These are phyloP conservation scores for Furcula furcula DNA, from an alignment of 2,888 invertebrate genomes.

Conservation along the genomic window DNA sequence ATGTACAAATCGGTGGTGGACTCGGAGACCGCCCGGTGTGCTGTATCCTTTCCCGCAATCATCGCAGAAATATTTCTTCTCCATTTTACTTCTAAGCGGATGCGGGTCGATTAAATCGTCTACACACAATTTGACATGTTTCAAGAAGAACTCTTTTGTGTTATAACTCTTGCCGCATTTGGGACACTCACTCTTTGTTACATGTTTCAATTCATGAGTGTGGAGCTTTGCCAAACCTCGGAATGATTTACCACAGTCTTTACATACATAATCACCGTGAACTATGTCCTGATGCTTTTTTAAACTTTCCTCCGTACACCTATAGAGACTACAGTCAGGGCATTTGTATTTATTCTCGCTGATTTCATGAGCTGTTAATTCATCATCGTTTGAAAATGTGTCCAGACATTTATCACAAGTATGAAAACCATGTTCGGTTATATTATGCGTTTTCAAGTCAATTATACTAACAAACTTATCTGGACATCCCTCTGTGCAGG, in stretches of 20 bases:
- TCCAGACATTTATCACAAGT: slow-evolving; percentile 54
- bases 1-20: slow-evolving; percentile 65
- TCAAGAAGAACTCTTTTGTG: slow-evolving; percentile 58
- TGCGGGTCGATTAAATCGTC: slow-evolving; percentile 59
- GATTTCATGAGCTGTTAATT: slow-evolving; percentile 37
- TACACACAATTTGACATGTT: slow-evolving; percentile 62
- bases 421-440: slow-evolving; percentile 36
- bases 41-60: slow-evolving; percentile 66
- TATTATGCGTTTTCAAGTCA: slow-evolving; percentile 48
- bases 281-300: slow-evolving; percentile 42
- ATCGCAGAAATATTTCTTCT: slow-evolving; percentile 51
- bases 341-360: slow-evolving; percentile 44
- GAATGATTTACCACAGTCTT: slow-evolving; percentile 62
- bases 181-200: slow-evolving; percentile 53
- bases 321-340: slow-evolving; percentile 40
- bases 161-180: slow-evolving; percentile 66
- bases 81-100: slow-evolving; percentile 54
- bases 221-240: slow-evolving; percentile 50
- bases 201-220: slow-evolving; percentile 60
- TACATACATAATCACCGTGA: slow-evolving; percentile 53
- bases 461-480: slow-evolving; percentile 32
- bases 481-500: slow-evolving; percentile 46
- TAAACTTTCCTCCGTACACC: slow-evolving; percentile 46
- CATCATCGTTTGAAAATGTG: slow-evolving; percentile 32
- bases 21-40: slow-evolving; percentile 61